Percentiles rank a stretch among this genome's conserved stretches.
Conservation (phyloP, 2,888 invertebrate genomes). For the Rhyacophila evoluta region DNA sequence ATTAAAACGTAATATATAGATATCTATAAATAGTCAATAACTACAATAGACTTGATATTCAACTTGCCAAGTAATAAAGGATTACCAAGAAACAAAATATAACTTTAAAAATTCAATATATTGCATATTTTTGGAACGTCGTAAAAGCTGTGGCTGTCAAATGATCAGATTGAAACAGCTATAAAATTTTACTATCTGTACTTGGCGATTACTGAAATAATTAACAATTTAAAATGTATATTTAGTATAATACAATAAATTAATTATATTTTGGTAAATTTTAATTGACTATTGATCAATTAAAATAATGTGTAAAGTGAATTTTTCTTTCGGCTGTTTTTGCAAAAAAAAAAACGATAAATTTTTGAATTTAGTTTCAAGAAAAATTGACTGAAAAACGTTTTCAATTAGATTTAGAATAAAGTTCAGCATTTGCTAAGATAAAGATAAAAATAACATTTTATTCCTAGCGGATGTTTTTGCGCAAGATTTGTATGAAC, state of each 20-base stretch:
- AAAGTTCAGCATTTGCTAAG: too few species aligned
- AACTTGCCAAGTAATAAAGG: neutral
- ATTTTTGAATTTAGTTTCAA: too few species aligned
- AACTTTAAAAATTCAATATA: neutral
- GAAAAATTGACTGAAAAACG: too few species aligned
- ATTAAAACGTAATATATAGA: neutral
- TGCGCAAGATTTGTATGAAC: too few species aligned
- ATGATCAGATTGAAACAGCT: neutral
- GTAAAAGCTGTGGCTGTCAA: neutral
- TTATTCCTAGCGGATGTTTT: too few species aligned
- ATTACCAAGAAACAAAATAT: neutral
- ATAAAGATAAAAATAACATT: too few species aligned
- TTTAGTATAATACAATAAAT: neutral
- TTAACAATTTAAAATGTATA: neutral
- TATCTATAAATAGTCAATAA: neutral
- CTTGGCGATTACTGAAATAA: neutral
- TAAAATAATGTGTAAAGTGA: too few species aligned
- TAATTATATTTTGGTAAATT: neutral
- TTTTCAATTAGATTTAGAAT: too few species aligned
- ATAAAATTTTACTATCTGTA: neutral
- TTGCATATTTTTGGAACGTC: too few species aligned
- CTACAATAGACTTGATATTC: neutral
- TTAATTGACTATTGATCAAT: too few species aligned
- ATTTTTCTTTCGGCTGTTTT: too few species aligned
- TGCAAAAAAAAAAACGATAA: too few species aligned